Base-by-base conservation (phyloP, 1,140 invertebrate species). In the Palaemon carinicauda region DNA sequence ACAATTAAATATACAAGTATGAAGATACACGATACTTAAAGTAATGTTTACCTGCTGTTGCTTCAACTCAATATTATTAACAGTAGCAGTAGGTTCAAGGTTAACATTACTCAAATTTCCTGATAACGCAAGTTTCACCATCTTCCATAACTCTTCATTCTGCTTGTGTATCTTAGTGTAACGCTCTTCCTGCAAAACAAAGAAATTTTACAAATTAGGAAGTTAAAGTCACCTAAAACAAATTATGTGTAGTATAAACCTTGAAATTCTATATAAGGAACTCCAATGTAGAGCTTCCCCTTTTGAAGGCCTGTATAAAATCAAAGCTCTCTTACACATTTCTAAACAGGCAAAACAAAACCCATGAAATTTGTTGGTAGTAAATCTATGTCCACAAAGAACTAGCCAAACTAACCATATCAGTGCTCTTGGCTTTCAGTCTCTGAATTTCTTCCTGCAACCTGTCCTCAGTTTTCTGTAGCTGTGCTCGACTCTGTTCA, bases 101-200 rank as follows among this genome's bases (percentile, higher is more conserved):
- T 77, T 78, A 12, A 84, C 17, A 17, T 33, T 52, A 19, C 41
- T 79, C 10, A 85, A 4, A 10, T 79, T 54, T n/a, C 60, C 77
- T 10, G 82, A 78, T 7, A 85, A 31, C 1, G 51, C 82, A 12
- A 52, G 73, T 41, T 85, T 85, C 17, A 85, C 75, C 82, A 85
- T 80, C 24, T 56, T 79, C 82, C 82, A 85, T 17, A 85, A 27
- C 41, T 85, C 82, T 52, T 85, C 82, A 52, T 85, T 85, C 24
- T 85, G 82, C 50, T 85, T 85, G 24, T 85, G 54, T 17, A 85
- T 73, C 21, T 71, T 69, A 41, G 69, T 85, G 54, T 80, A 85
- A 0, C 52, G 54, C 24, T 52, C 56, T 71, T 85, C 82, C 82
- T 85, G 82, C 79, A 24, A n/a, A 17, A n/a, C 9, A 27, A n/a